These are phyloP conservation scores for Mechanitis messenoides DNA, from an alignment of 2,888 invertebrate genomes.

Conservation along the genomic window DNA sequence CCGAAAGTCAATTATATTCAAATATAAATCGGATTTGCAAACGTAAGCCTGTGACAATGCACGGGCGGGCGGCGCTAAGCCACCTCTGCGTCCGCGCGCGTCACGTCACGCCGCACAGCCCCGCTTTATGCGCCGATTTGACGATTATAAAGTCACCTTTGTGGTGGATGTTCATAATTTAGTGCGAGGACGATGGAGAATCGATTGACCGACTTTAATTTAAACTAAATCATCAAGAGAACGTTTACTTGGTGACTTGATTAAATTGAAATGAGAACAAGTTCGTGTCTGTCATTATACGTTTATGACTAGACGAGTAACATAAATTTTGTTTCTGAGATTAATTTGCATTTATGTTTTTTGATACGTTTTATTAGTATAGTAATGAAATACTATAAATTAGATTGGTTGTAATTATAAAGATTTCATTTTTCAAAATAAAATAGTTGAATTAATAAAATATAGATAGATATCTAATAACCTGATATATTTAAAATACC, in stretches of 20 bases:
- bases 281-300: conserved; percentile 17
- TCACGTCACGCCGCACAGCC: conserved; percentile 25
- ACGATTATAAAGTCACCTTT: conserved; percentile 51
- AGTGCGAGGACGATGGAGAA: conserved; percentile 17
- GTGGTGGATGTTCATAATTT: conserved; percentile 32
- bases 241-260: conserved; percentile 25
- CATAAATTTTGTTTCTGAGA: conserved; percentile 19
- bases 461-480: too few relatives aligned
- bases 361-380: background rate
- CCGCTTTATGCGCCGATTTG: conserved; percentile 45
- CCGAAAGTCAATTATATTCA: conserved; percentile 76
- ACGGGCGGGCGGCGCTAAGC: conserved; percentile 60
- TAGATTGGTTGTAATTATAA: background rate
- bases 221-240: conserved; percentile 21
- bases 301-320: conserved; percentile 12
- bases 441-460: too few relatives aligned
- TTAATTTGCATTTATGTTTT: conserved; percentile 11
- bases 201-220: conserved; percentile 28
- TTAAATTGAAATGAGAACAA: conserved; percentile 21
- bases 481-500: too few relatives aligned
- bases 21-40: conserved; percentile 77
- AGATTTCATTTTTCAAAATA: background rate
- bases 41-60: conserved; percentile 71
- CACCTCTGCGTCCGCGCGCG: conserved; percentile 28
- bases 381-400: background rate